A percentile compares a stretch with the other conserved stretches of the same genome.
Evolutionary conservation across 1,140 invertebrate genomes (phyloP).

Genomic region (Aricia agestis): DNA sequence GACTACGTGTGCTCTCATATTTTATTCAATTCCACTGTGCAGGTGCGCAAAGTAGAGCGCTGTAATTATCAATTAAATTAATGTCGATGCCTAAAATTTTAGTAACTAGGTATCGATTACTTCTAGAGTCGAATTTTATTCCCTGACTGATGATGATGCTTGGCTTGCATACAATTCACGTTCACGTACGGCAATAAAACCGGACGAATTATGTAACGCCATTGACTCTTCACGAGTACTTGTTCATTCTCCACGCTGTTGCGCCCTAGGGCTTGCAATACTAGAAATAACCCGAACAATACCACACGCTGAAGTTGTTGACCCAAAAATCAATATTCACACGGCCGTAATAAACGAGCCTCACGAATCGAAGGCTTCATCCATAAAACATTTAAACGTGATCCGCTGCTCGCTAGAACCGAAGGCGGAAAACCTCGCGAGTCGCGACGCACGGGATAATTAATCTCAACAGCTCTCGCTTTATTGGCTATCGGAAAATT

Average conservation of each 20-base stretch:
- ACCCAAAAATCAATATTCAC: conserved; percentile 74
- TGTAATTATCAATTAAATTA: too few relatives aligned
- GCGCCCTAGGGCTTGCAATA: conserved; percentile 26
- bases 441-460: not conserved
- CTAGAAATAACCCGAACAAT: conserved; percentile 49
- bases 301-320: conserved; percentile 58
- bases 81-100: too few relatives aligned
- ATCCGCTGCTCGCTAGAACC: conserved; percentile 30
- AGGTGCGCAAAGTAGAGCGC: too few relatives aligned
- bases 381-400: conserved; percentile 60
- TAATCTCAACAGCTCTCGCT: not conserved
- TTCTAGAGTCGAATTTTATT: too few relatives aligned
- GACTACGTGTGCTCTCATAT: too few relatives aligned
- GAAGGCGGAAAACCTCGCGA: conserved; percentile 18
- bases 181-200: conserved; percentile 23
- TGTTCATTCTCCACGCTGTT: conserved; percentile 28
- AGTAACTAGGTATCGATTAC: too few relatives aligned
- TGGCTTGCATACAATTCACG: conserved; percentile 5
- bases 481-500: conserved; percentile 1
- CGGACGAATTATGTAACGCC: conserved; percentile 26
- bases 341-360: conserved; percentile 61
- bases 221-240: conserved; percentile 23
- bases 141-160: too few relatives aligned
- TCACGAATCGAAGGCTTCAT: conserved; percentile 64
- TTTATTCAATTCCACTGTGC: too few relatives aligned